These are phyloP conservation scores for Pantherophis guttatus DNA, from an alignment of 2,113 vertebrate genomes.

Conservation along the genomic window DNA sequence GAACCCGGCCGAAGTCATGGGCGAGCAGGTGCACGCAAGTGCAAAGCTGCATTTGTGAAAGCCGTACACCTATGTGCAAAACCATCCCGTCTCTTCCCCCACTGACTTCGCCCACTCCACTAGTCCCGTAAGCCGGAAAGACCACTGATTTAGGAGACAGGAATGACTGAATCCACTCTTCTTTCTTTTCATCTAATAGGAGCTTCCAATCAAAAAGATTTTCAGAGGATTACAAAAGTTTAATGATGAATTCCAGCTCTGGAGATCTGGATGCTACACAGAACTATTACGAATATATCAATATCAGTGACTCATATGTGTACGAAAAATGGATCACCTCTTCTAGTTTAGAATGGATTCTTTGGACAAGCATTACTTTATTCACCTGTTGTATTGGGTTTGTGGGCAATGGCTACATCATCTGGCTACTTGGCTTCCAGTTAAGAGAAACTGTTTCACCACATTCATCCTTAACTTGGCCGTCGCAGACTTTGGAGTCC, in stretches of 20 bases:
- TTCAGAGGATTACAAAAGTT: background rate
- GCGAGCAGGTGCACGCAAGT: background rate
- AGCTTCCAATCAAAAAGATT: background rate
- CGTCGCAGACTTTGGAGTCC: background rate
- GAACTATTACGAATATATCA: background rate
- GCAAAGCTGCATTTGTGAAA: too few relatives aligned
- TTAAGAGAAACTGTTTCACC: background rate
- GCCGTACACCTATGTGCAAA: too few relatives aligned
- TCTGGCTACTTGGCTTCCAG: background rate
- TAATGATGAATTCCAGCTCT: background rate
- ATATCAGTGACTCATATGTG: background rate
- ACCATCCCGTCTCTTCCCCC: too few relatives aligned
- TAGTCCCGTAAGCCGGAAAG: too few relatives aligned
- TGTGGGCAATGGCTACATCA: background rate
- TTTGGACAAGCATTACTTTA: accelerated
- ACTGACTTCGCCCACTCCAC: accelerated
- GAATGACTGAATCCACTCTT: background rate
- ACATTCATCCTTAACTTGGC: background rate
- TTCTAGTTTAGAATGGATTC: accelerated
- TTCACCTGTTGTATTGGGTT: background rate
- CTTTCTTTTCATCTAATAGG: background rate
- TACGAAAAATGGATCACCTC: accelerated
- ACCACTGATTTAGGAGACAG: too few relatives aligned
- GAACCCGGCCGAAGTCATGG: accelerated
- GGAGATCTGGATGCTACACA: background rate